Percentiles rank a stretch among this genome's conserved stretches.
Evolutionary conservation across 2,888 invertebrate species (phyloP).

Genomic region (Ophion ventricosus): DNA sequence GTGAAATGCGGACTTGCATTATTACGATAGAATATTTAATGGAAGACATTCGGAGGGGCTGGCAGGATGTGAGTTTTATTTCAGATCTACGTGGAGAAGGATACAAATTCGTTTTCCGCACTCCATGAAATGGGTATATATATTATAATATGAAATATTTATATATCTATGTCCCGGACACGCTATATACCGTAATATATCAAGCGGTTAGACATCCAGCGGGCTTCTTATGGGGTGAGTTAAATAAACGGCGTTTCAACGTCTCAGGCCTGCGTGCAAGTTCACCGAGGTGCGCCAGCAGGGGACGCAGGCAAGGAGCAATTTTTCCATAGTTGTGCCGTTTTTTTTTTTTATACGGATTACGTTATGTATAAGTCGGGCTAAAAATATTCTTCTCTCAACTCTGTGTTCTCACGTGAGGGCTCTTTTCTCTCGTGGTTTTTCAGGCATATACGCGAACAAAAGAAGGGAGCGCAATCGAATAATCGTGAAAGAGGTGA

Average conservation of each 20-base stretch:
- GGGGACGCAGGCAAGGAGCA: not conserved
- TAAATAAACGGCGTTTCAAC: constrained; percentile 36
- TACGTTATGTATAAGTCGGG: not conserved
- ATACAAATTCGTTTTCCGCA: not conserved
- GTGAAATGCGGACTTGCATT: not conserved
- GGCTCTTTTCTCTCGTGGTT: not conserved
- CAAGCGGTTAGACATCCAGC: constrained; percentile 11
- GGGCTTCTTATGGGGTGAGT: constrained; percentile 19
- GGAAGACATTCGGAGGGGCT: not conserved
- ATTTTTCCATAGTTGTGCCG: not conserved
- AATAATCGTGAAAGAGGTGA: constrained; percentile 15
- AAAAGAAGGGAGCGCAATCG: constrained; percentile 21
- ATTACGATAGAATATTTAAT: constrained; percentile 22
- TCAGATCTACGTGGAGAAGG: constrained; percentile 11
- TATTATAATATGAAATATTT: constrained; percentile 20
- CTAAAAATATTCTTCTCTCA: constrained; percentile 11
- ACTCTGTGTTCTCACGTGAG: not conserved
- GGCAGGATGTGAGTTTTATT: not conserved
- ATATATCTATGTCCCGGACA: constrained; percentile 25
- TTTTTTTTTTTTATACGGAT: not conserved
- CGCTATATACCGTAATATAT: constrained; percentile 34
- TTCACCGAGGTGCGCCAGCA: constrained; percentile 11
- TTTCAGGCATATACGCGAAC: not conserved
- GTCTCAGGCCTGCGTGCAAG: constrained; percentile 32
- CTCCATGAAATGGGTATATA: constrained; percentile 29